phyloP scores from a whole-genome alignment of 1,140 invertebrate species.

The Argopecten irradians region DNA sequence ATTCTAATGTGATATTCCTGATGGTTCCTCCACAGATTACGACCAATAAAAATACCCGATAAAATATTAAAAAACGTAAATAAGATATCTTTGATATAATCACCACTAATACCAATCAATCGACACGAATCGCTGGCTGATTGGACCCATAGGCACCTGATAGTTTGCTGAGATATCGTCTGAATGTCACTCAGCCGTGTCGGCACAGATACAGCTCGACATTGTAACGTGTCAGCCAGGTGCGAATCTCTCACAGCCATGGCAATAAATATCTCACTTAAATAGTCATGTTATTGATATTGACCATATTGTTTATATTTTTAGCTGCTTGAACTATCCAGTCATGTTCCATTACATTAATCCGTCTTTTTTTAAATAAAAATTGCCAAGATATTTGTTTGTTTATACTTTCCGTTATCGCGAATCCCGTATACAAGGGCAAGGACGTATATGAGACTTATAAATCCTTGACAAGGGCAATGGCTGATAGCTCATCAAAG shows the following conservation, averaged over 20 bases:
- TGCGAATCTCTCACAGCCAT: not conserved
- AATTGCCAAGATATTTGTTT: too few species aligned
- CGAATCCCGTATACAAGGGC: too few species aligned
- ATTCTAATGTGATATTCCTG: not conserved
- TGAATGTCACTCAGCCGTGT: not conserved
- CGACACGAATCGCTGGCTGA: not conserved
- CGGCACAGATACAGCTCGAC: not conserved
- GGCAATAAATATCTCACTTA: too few species aligned
- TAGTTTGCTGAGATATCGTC: not conserved
- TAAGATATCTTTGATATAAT: not conserved
- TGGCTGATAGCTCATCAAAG: too few species aligned
- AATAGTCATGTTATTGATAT: not conserved
- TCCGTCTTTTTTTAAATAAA: too few species aligned
- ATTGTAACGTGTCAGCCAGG: not conserved
- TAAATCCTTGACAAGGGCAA: too few species aligned
- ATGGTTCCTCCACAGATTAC: not conserved
- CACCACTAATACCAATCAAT: not conserved
- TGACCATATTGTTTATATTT: too few species aligned
- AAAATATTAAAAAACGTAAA: constrained; percentile 5
- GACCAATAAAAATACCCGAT: not conserved
- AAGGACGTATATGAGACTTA: too few species aligned
- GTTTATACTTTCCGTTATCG: too few species aligned
- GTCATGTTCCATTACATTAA: too few species aligned
- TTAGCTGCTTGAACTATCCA: too few species aligned
- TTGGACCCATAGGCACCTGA: not conserved